Evolutionary conservation across 2,797 vertebrate species (phyloP), one percentile per base, ranked within the genome.

Genomic region (Falco novaeseelandiae): DNA sequence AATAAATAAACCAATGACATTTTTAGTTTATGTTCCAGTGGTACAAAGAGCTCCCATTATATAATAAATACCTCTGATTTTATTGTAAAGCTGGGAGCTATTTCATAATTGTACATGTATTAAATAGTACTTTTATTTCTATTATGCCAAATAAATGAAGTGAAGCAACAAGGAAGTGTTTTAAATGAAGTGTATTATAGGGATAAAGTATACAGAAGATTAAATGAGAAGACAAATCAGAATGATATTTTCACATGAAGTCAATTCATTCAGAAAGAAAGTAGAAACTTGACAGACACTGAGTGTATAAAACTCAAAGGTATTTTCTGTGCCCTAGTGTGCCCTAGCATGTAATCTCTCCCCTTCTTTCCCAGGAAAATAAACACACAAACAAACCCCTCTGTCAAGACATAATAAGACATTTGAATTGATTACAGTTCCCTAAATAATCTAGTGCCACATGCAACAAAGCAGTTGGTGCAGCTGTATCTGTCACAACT

Each of bases 111-210:
- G 59, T 82, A 95, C 62, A 88, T 52, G 77, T 46, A 95, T 25
- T 82, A 96, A 97, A 96, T 46, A 92, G 90, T 97, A 93, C 79
- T 89, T 96, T 97, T 97, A 96, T 96, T 97, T 97, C 88, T 97
- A 93, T 97, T 97, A 95, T 96, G 62, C 21, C 92, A 96, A 97
- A 94, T 93, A 98, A 97, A 97, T 97, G 92, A 97, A 97, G 85
- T 96, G 95, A 98, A 97, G 89, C 85, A 97, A 96, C 57, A 97
- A 94, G 83, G 14, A 97, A 90, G 42, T 59, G 87, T 92, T 96
- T 96, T 95, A 97, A 97, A 96, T 96, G 20, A 97, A 95, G 85
- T 97, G 83, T 87, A 63, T 94, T 94, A 96, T 84, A 91, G 54
- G 49, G 38, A 86, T 86, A 83, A 97, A 96, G 42, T 91, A 91